Percentiles rank a stretch among this genome's conserved stretches.
These are phyloP conservation scores for Chromoteleia sp. DNA, from an alignment of 2,888 invertebrate species.

Conservation along the genomic window DNA sequence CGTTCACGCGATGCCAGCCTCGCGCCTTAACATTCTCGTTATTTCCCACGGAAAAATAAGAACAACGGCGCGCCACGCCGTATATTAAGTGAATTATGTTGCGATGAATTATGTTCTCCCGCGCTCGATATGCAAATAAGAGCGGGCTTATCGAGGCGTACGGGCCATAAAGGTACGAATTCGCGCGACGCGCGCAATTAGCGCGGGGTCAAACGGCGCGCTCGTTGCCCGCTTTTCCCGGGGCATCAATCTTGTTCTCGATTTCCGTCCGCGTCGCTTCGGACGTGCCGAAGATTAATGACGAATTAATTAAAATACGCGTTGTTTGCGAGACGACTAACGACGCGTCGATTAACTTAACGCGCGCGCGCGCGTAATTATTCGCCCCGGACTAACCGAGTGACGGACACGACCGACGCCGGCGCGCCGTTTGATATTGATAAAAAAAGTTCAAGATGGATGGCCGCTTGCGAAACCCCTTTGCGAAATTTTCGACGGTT, in stretches of 20 bases:
- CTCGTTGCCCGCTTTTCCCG: conserved; percentile 27
- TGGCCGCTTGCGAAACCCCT: conserved; percentile 23
- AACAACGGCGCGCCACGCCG: conserved; percentile 34
- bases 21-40: conserved; percentile 63
- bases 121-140: conserved; percentile 52
- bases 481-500: conserved; percentile 45
- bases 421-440: conserved; percentile 53
- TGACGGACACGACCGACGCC: conserved; percentile 59
- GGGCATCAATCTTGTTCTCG: conserved; percentile 51
- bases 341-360: conserved; percentile 61
- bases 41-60: conserved; percentile 70
- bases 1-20: conserved; percentile 69
- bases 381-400: conserved; percentile 38
- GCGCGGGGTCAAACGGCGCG: conserved; percentile 43
- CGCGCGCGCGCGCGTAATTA: conserved; percentile 57
- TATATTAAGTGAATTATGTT: conserved; percentile 58
- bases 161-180: conserved; percentile 5
- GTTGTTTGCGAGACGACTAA: conserved; percentile 47
- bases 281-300: conserved; percentile 64
- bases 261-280: conserved; percentile 21
- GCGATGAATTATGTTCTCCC: conserved; percentile 54
- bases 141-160: conserved; percentile 21
- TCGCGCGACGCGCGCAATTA: conserved; percentile 47
- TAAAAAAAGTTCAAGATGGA: conserved; percentile 58
- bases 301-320: conserved; percentile 66